Percentiles rank a stretch among this genome's conserved stretches.
phyloP scores from a whole-genome alignment of 1,140 invertebrate species.

The Rhagoletis zephyria region DNA sequence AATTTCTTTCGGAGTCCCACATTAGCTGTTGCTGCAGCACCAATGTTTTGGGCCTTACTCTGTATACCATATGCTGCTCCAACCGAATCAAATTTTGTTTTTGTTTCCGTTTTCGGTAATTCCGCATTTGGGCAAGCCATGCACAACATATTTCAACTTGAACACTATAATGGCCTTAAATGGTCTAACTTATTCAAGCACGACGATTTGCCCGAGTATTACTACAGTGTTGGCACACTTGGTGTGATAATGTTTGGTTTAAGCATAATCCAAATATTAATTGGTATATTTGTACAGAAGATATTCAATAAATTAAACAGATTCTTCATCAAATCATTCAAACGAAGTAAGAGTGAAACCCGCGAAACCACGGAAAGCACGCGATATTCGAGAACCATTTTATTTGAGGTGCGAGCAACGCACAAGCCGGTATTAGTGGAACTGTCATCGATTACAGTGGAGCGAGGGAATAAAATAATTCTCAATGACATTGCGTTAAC shows the following conservation, averaged over 20 bases:
- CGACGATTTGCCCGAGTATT: neutral
- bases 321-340: neutral
- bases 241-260: neutral
- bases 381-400: slow-evolving; percentile 2
- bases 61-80: slow-evolving; percentile 62
- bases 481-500: slow-evolving; percentile 79
- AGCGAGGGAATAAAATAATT: slow-evolving; percentile 62
- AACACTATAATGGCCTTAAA: slow-evolving; percentile 49
- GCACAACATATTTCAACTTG: slow-evolving; percentile 58
- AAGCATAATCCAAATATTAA: neutral
- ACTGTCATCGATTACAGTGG: neutral
- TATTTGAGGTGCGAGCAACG: neutral
- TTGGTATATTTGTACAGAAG: slow-evolving; percentile 28
- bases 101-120: slow-evolving; percentile 59
- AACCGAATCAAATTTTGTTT: slow-evolving; percentile 56
- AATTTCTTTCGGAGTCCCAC: slow-evolving; percentile 60
- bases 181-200: neutral
- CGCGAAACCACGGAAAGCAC: neutral
- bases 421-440: neutral
- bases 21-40: slow-evolving; percentile 56
- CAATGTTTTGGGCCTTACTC: slow-evolving; percentile 60
- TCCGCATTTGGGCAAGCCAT: slow-evolving; percentile 57
- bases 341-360: neutral
- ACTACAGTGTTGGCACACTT: neutral
- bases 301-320: neutral